Conservation (phyloP, 2,797 vertebrate species). For the Bradypus variegatus region DNA sequence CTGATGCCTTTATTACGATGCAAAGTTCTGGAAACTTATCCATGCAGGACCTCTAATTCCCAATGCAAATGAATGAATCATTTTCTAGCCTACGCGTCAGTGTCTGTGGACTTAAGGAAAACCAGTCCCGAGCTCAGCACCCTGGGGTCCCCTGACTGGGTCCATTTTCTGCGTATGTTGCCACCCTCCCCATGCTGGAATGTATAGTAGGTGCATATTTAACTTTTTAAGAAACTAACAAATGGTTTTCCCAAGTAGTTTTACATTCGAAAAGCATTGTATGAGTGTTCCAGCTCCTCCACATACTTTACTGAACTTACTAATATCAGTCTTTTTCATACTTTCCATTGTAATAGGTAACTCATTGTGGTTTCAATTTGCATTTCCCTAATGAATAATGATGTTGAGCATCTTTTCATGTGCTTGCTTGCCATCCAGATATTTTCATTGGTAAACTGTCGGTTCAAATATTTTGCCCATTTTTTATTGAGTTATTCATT, state of each 20-base stretch:
- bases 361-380: neutral
- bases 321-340: neutral
- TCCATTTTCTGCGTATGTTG: neutral
- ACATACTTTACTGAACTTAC: neutral
- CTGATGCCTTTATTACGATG: neutral
- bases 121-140: neutral
- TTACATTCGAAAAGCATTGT: neutral
- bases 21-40: neutral
- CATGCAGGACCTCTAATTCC: neutral
- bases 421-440: neutral
- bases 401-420: neutral
- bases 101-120: neutral
- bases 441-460: neutral
- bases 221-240: neutral
- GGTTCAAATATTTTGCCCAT: neutral
- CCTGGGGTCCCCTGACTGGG: neutral
- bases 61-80: neutral
- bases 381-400: neutral
- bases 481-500: neutral
- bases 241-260: neutral
- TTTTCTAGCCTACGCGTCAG: neutral
- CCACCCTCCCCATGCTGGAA: too few relatives aligned
- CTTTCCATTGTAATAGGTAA: neutral
- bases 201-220: neutral
- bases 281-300: neutral